Evolutionary conservation across 1,140 invertebrate genomes (phyloP), one percentile per base, ranked within the genome.

Genomic region (Aphidius gifuensis): DNA sequence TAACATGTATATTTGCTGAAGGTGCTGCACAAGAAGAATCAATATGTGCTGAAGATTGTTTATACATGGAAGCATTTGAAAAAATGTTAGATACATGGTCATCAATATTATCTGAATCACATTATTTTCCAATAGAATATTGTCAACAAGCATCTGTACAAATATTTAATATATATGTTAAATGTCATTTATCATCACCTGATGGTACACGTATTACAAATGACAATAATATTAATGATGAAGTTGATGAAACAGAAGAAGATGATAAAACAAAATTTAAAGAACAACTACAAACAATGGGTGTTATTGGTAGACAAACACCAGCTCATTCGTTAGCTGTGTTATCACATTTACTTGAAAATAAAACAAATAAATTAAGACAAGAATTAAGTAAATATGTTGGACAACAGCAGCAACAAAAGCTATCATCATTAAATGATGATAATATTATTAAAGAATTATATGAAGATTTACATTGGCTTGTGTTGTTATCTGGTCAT

Each of bases 391-490:
- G 89, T 66, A 73, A 83, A 62, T 83, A 88, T 21, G 67, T 71
- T 0, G 56, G 50, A 81, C 83, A 85, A 70, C 83, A n/a, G n/a
- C 80, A 49, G 80, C 83, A 45, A 75, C 85, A 67, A 85, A 81
- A 39, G 81, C 83, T 9, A 82, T 45, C 11, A 7, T 39, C n/a
- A 44, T 46, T 58, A 82, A 43, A 83, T 0, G 73, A 72, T 16
- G 16, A 16, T 16, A 16, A 11, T 71, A 77, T 16, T 57, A 71
- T 92, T 9, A 80, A 85, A 62, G 83, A 80, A 64, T 69, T 92
- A 1, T 91, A 90, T 75, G 93, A 96, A 81, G 93, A 96, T 81
- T 76, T 96, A 3, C 93, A 96, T 76, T 96, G 93, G 94, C 83
- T 92, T 21, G 74, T 95, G 5, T 83, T 96, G 61, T 87, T 94